Conservation (phyloP, 2,888 invertebrate genomes). For the Willowsia nigromaculata region DNA sequence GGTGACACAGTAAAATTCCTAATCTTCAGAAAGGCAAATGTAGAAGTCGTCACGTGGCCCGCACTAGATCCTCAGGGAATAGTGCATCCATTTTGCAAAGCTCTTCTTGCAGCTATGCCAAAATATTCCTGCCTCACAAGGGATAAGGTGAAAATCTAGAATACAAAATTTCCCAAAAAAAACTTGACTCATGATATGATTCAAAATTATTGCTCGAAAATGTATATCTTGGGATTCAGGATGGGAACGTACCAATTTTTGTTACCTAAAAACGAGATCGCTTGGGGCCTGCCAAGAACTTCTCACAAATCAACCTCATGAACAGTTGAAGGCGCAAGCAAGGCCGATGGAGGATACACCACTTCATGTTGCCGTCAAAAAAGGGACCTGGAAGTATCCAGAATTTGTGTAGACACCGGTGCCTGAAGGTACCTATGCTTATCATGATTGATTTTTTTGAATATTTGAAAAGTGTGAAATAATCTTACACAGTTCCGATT, state of each 20-base stretch:
- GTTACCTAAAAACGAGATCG: constrained; percentile 96
- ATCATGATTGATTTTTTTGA: neutral
- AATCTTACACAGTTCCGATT: too few relatives aligned
- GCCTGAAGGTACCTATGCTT: constrained; percentile 84
- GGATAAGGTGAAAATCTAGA: constrained; percentile 83
- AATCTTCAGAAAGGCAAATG: constrained; percentile 93
- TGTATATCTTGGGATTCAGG: constrained; percentile 49
- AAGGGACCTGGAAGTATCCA: constrained; percentile 95
- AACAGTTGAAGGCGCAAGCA: constrained; percentile 85
- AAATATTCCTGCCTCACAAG: constrained; percentile 92
- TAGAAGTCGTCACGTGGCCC: constrained; percentile 96
- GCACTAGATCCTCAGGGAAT: constrained; percentile 94
- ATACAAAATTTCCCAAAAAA: neutral
- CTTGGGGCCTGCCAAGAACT: constrained; percentile 97
- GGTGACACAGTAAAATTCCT: constrained; percentile 84
- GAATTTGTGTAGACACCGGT: constrained; percentile 95
- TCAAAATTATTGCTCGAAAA: neutral
- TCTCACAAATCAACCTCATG: constrained; percentile 90
- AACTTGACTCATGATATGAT: neutral
- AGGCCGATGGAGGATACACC: constrained; percentile 91
- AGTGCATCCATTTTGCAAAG: constrained; percentile 94
- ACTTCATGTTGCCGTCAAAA: constrained; percentile 95
- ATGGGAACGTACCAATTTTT: constrained; percentile 89
- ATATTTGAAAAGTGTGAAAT: too few relatives aligned
- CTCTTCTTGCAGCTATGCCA: constrained; percentile 92